Conservation (phyloP, 2,888 invertebrate genomes). For the Mongoloraphidia duomilia region DNA sequence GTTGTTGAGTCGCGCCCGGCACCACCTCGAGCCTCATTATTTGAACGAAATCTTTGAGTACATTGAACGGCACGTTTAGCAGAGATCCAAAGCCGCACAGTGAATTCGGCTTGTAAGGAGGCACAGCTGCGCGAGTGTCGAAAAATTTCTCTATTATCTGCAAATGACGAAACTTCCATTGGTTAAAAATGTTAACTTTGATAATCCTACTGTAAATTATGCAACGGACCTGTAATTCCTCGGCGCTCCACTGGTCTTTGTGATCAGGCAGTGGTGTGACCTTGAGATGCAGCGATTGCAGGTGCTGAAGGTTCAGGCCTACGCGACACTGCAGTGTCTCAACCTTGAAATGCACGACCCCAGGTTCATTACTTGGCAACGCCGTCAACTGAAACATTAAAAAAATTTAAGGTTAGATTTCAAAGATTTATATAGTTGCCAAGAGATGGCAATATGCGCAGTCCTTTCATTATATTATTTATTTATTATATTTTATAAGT, state of each 20-base stretch:
- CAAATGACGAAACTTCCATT: slow-evolving; percentile 11
- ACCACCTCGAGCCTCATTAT: slow-evolving; percentile 57
- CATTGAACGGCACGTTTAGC: slow-evolving; percentile 70
- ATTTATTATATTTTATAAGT: no score
- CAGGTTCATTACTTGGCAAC: slow-evolving; percentile 65
- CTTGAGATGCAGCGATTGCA: slow-evolving; percentile 82
- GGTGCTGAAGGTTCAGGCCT: slow-evolving; percentile 70
- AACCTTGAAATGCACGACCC: slow-evolving; percentile 80
- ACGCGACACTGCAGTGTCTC: slow-evolving; percentile 79
- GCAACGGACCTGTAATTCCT: slow-evolving; percentile 63
- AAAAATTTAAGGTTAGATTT: background rate
- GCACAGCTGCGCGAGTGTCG: slow-evolving; percentile 73
- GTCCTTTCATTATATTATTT: no score
- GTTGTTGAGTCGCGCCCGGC: slow-evolving; percentile 42
- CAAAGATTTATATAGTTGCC: no score
- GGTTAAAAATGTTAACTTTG: background rate
- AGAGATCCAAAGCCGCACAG: slow-evolving; percentile 75
- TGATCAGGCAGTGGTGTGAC: slow-evolving; percentile 65
- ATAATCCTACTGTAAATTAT: background rate
- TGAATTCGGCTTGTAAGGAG: slow-evolving; percentile 83
- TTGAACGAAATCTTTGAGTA: slow-evolving; percentile 84
- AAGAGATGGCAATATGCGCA: no score
- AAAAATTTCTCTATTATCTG: slow-evolving; percentile 86
- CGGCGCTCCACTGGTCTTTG: slow-evolving; percentile 73
- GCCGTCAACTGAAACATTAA: slow-evolving; percentile 41